Percentiles rank a stretch among this genome's conserved stretches.
phyloP scores from a whole-genome alignment of 2,888 invertebrate species.

The Camptogramma bilineatum region DNA sequence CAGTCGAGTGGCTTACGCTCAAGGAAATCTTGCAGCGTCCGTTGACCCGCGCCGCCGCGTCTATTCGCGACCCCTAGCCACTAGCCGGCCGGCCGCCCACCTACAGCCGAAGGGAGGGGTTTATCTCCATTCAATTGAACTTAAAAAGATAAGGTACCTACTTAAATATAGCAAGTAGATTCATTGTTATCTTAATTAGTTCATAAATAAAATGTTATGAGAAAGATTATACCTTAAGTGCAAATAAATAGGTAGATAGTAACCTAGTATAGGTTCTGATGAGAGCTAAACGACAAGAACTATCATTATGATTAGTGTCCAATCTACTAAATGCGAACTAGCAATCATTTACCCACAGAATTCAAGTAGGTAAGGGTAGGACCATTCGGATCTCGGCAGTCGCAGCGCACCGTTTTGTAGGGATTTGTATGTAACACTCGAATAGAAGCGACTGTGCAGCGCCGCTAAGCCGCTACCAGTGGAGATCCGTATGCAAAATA shows the following conservation, averaged over 20 bases:
- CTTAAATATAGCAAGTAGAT: too few species aligned
- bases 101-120: background rate
- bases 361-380: too few species aligned
- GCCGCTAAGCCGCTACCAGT: too few species aligned
- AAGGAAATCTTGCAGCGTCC: constrained; percentile 12
- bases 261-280: background rate
- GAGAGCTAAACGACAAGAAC: background rate
- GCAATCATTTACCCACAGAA: too few species aligned
- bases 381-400: too few species aligned
- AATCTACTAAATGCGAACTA: too few species aligned
- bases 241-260: background rate
- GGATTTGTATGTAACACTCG: too few species aligned
- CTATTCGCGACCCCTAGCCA: constrained; percentile 9
- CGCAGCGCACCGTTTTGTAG: too few species aligned
- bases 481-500: too few species aligned
- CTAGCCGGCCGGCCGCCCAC: background rate
- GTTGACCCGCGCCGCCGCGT: constrained; percentile 15
- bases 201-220: background rate
- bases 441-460: too few species aligned
- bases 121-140: constrained; percentile 4
- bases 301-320: too few species aligned
- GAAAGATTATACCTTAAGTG: background rate
- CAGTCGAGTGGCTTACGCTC: constrained; percentile 20
- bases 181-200: background rate
- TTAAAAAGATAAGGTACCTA: background rate